Percentiles rank a stretch among this genome's conserved stretches.
Evolutionary conservation across 64 coral and sea anemone species (phyloP).

Genomic region (Dendronephthya gigantea): DNA sequence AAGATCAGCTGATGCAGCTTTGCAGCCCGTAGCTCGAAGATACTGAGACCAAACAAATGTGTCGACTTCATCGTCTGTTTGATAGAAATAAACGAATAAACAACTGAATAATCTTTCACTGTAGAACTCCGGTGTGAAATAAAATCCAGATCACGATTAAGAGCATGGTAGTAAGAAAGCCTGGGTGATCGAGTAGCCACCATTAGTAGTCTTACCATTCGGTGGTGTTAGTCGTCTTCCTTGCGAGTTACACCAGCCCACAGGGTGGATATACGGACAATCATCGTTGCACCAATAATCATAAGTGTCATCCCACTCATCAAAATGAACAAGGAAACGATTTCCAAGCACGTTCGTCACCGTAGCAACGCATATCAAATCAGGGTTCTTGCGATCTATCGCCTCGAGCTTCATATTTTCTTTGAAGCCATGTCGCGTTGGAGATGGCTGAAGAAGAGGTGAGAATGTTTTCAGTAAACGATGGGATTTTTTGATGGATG

Average conservation of each 20-base stretch:
- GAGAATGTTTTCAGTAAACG: not conserved
- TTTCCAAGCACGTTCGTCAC: constrained; percentile 94
- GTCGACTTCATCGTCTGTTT: constrained; percentile 87
- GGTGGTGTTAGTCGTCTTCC: constrained; percentile 76
- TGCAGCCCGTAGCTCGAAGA: constrained; percentile 46
- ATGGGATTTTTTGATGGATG: too few species aligned
- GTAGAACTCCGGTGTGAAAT: too few species aligned
- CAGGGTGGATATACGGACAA: constrained; percentile 92
- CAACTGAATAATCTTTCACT: too few species aligned
- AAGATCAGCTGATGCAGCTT: constrained; percentile 41
- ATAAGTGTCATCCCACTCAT: constrained; percentile 98
- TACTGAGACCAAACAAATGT: constrained; percentile 70
- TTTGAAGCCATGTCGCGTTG: constrained; percentile 62
- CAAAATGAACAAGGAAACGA: constrained; percentile 85
- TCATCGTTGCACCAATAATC: constrained; percentile 95
- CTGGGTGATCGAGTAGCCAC: too few species aligned
- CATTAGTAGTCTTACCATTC: constrained; percentile 46
- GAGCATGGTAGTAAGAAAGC: too few species aligned
- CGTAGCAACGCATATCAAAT: constrained; percentile 92
- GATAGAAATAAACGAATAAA: not conserved
- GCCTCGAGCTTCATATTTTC: constrained; percentile 81
- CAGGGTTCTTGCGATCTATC: constrained; percentile 92
- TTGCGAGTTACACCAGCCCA: constrained; percentile 69
- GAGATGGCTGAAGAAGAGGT: not conserved
- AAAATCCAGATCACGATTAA: too few species aligned